Evolutionary conservation across 2,888 invertebrate species (phyloP), one percentile per base, ranked within the genome.

Genomic region (Coremacera marginata): DNA sequence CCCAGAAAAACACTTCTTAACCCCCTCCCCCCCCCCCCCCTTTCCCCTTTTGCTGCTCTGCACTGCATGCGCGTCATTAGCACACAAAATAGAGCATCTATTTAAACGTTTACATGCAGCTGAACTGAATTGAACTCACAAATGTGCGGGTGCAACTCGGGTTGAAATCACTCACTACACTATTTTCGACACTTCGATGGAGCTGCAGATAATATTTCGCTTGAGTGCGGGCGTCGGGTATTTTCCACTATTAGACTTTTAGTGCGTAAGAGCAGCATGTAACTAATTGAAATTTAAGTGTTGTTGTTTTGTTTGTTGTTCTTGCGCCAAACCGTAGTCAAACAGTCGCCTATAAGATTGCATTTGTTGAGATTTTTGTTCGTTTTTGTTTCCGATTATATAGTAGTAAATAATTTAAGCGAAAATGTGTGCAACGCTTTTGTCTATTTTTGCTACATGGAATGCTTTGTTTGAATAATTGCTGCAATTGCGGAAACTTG

Each of bases 401-500:
- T n/a, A 63, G 19, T 16, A 44, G 44, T 5, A 34, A 14, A 14
- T 27, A 2, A 63, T n/a, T 31, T 34, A 63, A 34, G 31, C 63
- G n/a, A n/a, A 63, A 34, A 63, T 34, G 34, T n/a, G 62, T 62
- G 63, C 7, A 14, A 44, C 14, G 1, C 11, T 44, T 11, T 1
- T 44, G 44, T 44, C 44, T 44, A 44, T 44, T 44, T 44, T 44
- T 44, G 11, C 37, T 37, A 37, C 37, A 37, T 37, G 8, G 37
- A 7, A 37, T 37, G 37, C 44, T 49, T 67, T 67, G 34, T 37
- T 31, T 68, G 27, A 51, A 11, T 68, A 51, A 68, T 68, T 49
- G 8, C 8, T 37, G 51, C 9, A 44, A 49, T 11, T 68, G 68
- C 68, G 68, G 68, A 68, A 68, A 51, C 51, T 68, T 68, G 25